These are phyloP conservation scores for Colaptes auratus DNA, from an alignment of 2,113 vertebrate species.

Conservation along the genomic window DNA sequence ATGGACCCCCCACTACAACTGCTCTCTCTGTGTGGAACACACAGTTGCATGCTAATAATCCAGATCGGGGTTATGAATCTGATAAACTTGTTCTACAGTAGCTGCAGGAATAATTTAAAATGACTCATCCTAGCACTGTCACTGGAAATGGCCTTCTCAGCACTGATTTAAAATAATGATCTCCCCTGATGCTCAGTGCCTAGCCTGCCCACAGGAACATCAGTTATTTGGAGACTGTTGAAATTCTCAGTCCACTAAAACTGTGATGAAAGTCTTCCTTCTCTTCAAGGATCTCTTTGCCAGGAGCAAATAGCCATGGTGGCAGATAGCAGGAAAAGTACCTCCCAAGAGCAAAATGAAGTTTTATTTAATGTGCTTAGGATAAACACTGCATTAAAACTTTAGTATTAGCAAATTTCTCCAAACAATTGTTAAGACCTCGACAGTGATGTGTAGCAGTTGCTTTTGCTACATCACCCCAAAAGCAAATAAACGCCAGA, in stretches of 20 bases:
- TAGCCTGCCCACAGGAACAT: slow-evolving; percentile 1
- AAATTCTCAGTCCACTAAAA: slow-evolving; percentile 16
- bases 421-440: neutral
- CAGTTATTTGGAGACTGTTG: slow-evolving; percentile 6
- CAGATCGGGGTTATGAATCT: neutral
- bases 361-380: slow-evolving; percentile 29
- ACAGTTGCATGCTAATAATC: neutral
- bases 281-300: slow-evolving; percentile 23
- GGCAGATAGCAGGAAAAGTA: slow-evolving; percentile 24
- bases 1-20: neutral
- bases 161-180: slow-evolving; percentile 5
- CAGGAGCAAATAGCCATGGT: slow-evolving; percentile 35
- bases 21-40: neutral
- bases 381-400: slow-evolving; percentile 17
- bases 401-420: neutral
- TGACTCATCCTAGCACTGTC: neutral
- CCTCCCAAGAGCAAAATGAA: slow-evolving; percentile 31
- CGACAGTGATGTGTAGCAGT: neutral
- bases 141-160: neutral
- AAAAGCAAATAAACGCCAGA: neutral
- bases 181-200: slow-evolving; percentile 8
- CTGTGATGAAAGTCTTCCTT: slow-evolving; percentile 32
- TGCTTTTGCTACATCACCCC: neutral
- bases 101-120: slow-evolving; percentile 24
- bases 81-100: neutral